phyloP scores from a whole-genome alignment of 2,113 vertebrate species.

The Podilymbus podiceps region DNA sequence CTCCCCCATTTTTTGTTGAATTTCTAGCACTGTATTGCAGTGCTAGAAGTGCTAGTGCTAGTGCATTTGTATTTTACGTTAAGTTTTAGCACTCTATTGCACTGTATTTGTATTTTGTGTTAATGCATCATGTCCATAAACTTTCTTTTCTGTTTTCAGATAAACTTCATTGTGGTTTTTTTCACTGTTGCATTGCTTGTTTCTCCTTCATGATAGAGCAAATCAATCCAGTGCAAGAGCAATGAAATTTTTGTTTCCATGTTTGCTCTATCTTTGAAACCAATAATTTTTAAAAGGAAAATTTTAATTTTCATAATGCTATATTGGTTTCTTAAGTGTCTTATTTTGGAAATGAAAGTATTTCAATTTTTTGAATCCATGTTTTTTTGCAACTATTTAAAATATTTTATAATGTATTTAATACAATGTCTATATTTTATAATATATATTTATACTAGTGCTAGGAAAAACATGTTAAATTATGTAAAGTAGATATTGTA shows the following conservation, averaged over 20 bases:
- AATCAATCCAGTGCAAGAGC: not conserved
- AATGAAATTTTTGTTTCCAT: not conserved
- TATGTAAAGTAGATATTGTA: not conserved
- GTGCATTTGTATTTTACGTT: not conserved
- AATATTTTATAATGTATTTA: not conserved
- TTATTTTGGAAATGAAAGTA: not conserved
- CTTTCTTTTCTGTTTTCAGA: not conserved
- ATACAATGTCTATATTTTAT: not conserved
- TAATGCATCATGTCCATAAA: not conserved
- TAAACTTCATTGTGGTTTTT: not conserved
- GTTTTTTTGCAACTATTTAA: not conserved
- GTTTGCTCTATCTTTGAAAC: not conserved
- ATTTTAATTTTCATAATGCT: not conserved
- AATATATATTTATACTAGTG: not conserved
- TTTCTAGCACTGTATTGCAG: not conserved
- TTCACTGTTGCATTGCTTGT: not conserved
- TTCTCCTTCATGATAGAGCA: not conserved
- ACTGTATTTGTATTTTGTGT: not conserved
- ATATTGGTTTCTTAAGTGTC: not conserved
- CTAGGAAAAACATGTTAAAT: not conserved
- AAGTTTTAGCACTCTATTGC: not conserved
- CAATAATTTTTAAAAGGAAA: not conserved
- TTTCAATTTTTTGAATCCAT: not conserved
- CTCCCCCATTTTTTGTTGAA: not conserved
- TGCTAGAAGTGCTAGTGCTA: too few species aligned